Percentiles rank a stretch among this genome's conserved stretches.
These are phyloP conservation scores for Sapayoa aenigma DNA, from an alignment of 2,113 vertebrate species.

Conservation along the genomic window DNA sequence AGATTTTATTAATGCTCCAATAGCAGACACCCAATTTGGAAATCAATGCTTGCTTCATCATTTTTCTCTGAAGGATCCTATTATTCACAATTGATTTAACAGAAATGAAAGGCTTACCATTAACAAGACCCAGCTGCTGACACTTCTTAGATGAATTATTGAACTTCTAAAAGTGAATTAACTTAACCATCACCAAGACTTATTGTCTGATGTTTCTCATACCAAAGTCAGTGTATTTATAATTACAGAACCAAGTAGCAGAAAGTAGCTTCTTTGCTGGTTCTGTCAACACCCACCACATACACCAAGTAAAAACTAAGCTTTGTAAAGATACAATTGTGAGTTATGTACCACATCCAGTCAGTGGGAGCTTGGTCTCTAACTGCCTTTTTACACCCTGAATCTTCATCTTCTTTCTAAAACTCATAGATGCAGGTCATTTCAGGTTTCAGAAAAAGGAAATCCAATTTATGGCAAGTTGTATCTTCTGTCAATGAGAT, in stretches of 20 bases:
- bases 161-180: conserved; percentile 81
- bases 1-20: conserved; percentile 79
- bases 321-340: not conserved
- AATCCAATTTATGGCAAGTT: not conserved
- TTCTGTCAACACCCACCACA: not conserved
- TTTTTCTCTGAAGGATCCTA: conserved; percentile 80
- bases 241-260: conserved; percentile 68
- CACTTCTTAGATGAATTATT: conserved; percentile 80
- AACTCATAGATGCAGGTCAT: not conserved
- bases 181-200: conserved; percentile 77
- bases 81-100: conserved; percentile 86
- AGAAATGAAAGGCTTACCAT: conserved; percentile 82
- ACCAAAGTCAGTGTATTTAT: conserved; percentile 64
- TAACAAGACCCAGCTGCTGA: conserved; percentile 78
- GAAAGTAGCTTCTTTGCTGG: not conserved
- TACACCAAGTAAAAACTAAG: conserved; percentile 23
- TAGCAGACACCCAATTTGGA: conserved; percentile 78
- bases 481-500: not conserved
- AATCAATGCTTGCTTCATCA: conserved; percentile 86
- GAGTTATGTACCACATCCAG: not conserved
- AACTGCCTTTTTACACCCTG: not conserved
- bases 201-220: conserved; percentile 71
- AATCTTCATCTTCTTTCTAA: not conserved
- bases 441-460: conserved; percentile 2
- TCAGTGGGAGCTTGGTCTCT: not conserved